Percentiles rank a stretch among this genome's conserved stretches.
phyloP scores from a whole-genome alignment of 2,113 vertebrate species.

The Gila orcuttii region DNA sequence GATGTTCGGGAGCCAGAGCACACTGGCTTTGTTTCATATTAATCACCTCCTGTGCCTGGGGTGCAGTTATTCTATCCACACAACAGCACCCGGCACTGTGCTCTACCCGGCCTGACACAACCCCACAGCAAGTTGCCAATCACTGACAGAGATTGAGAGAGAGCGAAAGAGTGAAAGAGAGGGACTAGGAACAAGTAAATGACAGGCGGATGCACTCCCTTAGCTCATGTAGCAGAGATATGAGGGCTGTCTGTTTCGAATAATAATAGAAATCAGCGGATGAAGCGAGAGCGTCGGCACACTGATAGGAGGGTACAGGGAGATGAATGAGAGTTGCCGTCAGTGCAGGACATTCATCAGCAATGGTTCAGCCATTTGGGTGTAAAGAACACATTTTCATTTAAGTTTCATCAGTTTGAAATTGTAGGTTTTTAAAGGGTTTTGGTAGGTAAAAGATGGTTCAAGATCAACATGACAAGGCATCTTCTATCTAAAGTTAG shows the following conservation, averaged over 20 bases:
- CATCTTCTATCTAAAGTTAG: background rate
- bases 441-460: background rate
- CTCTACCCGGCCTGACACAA: conserved; percentile 8
- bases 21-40: conserved; percentile 51
- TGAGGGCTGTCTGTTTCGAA: conserved; percentile 18
- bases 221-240: conserved; percentile 21
- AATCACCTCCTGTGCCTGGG: conserved; percentile 46
- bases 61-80: conserved; percentile 47
- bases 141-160: conserved; percentile 31
- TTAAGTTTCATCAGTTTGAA: background rate
- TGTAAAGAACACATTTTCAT: background rate
- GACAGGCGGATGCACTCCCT: conserved; percentile 33
- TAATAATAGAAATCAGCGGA: conserved; percentile 44
- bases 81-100: conserved; percentile 1
- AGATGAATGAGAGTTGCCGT: conserved; percentile 8
- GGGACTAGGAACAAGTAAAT: conserved; percentile 3
- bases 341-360: background rate
- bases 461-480: background rate
- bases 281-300: background rate
- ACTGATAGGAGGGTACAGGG: background rate
- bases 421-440: background rate
- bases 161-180: conserved; percentile 20
- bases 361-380: background rate
- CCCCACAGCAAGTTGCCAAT: conserved; percentile 35
- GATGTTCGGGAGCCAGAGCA: conserved; percentile 34